Percentiles rank a stretch among this genome's conserved stretches.
Conservation (phyloP, 2,888 invertebrate genomes). For the Criorhina ranunculi region DNA sequence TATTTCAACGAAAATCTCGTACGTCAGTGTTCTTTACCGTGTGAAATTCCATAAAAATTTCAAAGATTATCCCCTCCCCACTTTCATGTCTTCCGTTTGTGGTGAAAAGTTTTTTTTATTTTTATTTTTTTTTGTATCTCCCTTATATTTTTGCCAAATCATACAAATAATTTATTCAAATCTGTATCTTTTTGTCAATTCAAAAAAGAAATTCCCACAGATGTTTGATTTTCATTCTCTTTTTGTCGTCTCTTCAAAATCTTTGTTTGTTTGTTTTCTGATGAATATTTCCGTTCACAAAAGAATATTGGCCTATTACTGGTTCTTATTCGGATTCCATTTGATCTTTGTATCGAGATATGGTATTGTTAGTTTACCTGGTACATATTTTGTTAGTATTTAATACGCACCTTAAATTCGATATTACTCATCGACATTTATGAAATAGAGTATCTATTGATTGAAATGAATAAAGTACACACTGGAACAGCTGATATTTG, state of each 20-base stretch:
- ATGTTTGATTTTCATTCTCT: constrained; percentile 11
- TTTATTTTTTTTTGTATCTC: constrained; percentile 5
- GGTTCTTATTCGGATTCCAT: constrained; percentile 33
- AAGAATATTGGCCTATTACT: constrained; percentile 42
- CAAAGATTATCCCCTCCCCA: constrained; percentile 36
- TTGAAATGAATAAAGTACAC: constrained; percentile 30
- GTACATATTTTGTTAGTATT: constrained; percentile 23
- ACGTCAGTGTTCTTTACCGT: constrained; percentile 42
- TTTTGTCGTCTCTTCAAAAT: constrained; percentile 5
- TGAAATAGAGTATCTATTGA: constrained; percentile 16
- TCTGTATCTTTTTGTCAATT: constrained; percentile 5
- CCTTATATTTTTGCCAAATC: constrained; percentile 62
- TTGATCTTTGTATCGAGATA: background rate
- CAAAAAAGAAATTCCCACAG: constrained; percentile 61
- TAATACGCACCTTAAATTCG: constrained; percentile 18
- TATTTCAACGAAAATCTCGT: constrained; percentile 26
- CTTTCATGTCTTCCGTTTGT: constrained; percentile 9
- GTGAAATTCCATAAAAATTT: constrained; percentile 58
- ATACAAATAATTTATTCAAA: constrained; percentile 46
- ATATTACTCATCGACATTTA: constrained; percentile 2
- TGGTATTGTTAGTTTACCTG: constrained; percentile 34
- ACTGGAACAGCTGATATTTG: constrained; percentile 66
- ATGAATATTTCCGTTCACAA: constrained; percentile 59
- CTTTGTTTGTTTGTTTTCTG: constrained; percentile 35
- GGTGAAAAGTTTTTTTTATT: constrained; percentile 16